Conservation (phyloP, 2,113 vertebrate genomes). For the Vicugna pacos region DNA sequence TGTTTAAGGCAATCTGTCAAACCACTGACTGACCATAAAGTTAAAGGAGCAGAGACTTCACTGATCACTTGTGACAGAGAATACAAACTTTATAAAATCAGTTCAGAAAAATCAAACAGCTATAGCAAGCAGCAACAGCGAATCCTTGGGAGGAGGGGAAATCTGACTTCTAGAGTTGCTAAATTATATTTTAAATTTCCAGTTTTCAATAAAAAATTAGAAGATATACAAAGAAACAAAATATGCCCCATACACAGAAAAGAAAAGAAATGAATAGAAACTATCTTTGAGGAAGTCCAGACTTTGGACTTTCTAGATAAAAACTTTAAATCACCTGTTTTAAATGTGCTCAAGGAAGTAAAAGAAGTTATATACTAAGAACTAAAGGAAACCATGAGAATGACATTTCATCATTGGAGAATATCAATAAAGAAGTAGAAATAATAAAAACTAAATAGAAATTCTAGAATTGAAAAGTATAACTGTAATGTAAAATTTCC, state of each 20-base stretch:
- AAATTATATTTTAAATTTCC: slow-evolving; percentile 31
- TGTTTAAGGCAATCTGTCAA: slow-evolving; percentile 22
- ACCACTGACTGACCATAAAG: background rate
- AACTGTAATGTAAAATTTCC: background rate
- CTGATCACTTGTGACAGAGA: slow-evolving; percentile 12
- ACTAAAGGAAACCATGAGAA: background rate
- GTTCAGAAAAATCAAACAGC: slow-evolving; percentile 26
- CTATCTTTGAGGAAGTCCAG: background rate
- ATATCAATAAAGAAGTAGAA: background rate
- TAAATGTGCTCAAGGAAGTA: background rate
- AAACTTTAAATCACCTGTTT: slow-evolving; percentile 23
- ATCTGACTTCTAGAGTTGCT: slow-evolving; percentile 10
- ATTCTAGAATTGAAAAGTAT: slow-evolving; percentile 26
- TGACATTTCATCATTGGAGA: background rate
- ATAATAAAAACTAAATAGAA: slow-evolving; percentile 24
- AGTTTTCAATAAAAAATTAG: slow-evolving; percentile 37
- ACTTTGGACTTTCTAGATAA: slow-evolving; percentile 23
- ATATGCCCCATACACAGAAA: background rate
- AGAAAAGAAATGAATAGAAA: slow-evolving; percentile 14
- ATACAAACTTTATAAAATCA: slow-evolving; percentile 29
- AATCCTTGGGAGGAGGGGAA: background rate
- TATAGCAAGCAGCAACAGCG: background rate
- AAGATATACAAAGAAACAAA: slow-evolving; percentile 10
- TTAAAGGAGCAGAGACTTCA: slow-evolving; percentile 27
- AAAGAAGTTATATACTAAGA: background rate